These are phyloP conservation scores for Drosophila lutescens DNA, from an alignment of 2,888 invertebrate species.

Conservation along the genomic window DNA sequence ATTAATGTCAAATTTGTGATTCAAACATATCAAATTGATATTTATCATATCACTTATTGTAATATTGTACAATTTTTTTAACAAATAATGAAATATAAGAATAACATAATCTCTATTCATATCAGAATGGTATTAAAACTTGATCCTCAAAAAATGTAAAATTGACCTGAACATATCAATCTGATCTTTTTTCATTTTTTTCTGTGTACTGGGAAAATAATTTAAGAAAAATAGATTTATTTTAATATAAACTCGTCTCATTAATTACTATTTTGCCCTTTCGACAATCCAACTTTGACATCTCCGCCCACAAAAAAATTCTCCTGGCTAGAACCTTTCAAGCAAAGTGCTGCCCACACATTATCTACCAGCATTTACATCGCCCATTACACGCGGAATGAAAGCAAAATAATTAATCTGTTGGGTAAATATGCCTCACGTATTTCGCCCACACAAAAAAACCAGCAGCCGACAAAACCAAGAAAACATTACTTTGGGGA, in stretches of 20 bases:
- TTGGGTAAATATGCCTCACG: conserved; percentile 63
- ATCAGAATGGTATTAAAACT: no score
- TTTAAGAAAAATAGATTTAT: neutral
- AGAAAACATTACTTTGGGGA: conserved; percentile 34
- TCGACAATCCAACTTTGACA: neutral
- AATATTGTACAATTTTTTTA: no score
- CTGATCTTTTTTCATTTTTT: no score
- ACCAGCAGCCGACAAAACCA: conserved; percentile 18
- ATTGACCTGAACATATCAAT: no score
- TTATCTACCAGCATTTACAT: conserved; percentile 25
- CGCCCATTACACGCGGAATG: conserved; percentile 29
- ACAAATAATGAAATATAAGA: no score
- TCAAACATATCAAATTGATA: no score
- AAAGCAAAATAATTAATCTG: conserved; percentile 61
- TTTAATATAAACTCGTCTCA: neutral
- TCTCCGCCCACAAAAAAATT: neutral
- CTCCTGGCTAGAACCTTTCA: conserved; percentile 3
- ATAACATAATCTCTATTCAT: no score
- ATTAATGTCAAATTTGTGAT: no score
- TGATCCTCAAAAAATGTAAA: no score
- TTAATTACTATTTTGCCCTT: neutral
- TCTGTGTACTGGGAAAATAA: neutral
- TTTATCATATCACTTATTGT: no score
- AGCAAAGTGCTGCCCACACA: conserved; percentile 30
- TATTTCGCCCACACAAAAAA: conserved; percentile 46